Evolutionary conservation across 2,888 invertebrate species (phyloP).

Genomic region (Polylopha cassiicola): DNA sequence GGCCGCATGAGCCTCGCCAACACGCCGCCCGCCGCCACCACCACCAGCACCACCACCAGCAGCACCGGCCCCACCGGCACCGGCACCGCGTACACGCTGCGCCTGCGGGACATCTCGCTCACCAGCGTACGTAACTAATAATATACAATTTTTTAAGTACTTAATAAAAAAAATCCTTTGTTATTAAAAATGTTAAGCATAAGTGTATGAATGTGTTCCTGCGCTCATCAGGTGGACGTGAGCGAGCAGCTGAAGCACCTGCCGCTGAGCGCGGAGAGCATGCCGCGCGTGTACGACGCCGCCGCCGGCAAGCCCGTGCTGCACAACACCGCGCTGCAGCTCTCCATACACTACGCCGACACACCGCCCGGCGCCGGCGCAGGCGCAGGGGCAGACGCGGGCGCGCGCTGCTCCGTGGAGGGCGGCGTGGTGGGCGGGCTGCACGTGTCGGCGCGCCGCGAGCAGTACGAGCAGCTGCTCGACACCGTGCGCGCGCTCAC

Average conservation of each 20-base stretch:
- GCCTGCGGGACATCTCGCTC: conserved; percentile 87
- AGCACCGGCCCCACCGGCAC: conserved; percentile 37
- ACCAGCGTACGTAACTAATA: conserved; percentile 70
- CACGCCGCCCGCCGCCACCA: conserved; percentile 32
- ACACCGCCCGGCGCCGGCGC: conserved; percentile 29
- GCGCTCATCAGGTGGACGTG: conserved; percentile 68
- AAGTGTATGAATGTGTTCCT: no score
- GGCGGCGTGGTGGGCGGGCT: conserved; percentile 90
- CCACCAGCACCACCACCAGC: conserved; percentile 12
- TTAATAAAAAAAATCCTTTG: no score
- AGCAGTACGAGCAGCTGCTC: conserved; percentile 93
- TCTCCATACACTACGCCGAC: conserved; percentile 77
- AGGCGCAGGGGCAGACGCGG: conserved; percentile 18
- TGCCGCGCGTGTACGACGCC: conserved; percentile 86
- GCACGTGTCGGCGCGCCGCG: conserved; percentile 89
- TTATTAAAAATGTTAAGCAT: no score
- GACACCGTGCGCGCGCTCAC: conserved; percentile 77
- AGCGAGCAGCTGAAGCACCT: conserved; percentile 42
- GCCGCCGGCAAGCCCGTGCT: conserved; percentile 89
- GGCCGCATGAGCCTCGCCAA: conserved; percentile 82
- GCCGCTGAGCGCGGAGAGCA: conserved; percentile 53
- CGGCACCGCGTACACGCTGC: conserved; percentile 74
- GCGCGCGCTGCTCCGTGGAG: conserved; percentile 74
- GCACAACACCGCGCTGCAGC: conserved; percentile 90
- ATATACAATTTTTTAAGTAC: no score